Conservation (phyloP, 2,888 invertebrate species). For the Harpalus rubripes region DNA sequence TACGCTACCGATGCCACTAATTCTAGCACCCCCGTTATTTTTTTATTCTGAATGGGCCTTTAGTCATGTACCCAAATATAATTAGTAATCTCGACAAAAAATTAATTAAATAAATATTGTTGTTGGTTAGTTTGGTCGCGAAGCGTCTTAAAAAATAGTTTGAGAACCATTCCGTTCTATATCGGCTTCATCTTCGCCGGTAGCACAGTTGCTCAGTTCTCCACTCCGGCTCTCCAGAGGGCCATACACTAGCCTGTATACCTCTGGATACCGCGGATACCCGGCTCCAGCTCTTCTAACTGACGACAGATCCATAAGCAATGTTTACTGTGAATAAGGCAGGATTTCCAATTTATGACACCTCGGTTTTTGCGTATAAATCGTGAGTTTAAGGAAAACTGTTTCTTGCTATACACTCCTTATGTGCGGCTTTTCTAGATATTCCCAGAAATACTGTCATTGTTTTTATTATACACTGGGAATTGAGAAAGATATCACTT, state of each 20-base stretch:
- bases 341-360: slow-evolving; percentile 66
- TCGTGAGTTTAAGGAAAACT: slow-evolving; percentile 62
- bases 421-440: slow-evolving; percentile 46
- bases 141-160: neutral
- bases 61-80: no score
- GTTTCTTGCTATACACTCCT: slow-evolving; percentile 54
- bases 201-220: neutral
- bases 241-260: slow-evolving; percentile 53
- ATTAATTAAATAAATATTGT: no score
- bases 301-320: slow-evolving; percentile 69
- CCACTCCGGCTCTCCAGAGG: slow-evolving; percentile 28
- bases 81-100: no score
- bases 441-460: slow-evolving; percentile 25
- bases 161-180: neutral
- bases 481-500: slow-evolving; percentile 2
- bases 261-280: slow-evolving; percentile 19
- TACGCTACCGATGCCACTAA: no score
- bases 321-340: slow-evolving; percentile 71
- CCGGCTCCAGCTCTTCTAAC: slow-evolving; percentile 39
- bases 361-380: slow-evolving; percentile 62
- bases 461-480: slow-evolving; percentile 35
- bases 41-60: no score
- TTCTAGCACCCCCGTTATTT: no score
- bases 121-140: no score
- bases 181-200: slow-evolving; percentile 40